phyloP scores from a whole-genome alignment of 2,888 invertebrate species.

The Parasteatoda lunata region DNA sequence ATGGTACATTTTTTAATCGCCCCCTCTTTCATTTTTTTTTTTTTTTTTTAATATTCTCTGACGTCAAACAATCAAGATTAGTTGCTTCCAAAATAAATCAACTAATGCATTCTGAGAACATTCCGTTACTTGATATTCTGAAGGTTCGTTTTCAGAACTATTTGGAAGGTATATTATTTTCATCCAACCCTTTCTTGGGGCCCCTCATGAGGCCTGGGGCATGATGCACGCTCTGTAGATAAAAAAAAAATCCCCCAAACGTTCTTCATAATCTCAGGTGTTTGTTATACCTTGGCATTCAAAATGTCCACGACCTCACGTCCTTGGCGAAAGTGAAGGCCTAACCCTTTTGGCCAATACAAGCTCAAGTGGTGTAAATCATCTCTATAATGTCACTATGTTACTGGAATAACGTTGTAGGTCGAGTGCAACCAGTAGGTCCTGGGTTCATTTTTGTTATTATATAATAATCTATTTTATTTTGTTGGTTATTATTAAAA shows the following conservation, averaged over 20 bases:
- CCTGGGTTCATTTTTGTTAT: no score
- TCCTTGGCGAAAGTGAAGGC: neutral
- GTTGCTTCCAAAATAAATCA: neutral
- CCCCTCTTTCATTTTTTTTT: no score
- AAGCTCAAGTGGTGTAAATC: neutral
- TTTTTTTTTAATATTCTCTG: no score
- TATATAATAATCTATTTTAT: no score
- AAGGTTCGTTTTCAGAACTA: neutral
- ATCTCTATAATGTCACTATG: neutral
- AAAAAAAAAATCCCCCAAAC: neutral
- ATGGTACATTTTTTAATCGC: no score
- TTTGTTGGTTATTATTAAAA: no score
- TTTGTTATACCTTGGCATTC: neutral
- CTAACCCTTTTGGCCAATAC: neutral
- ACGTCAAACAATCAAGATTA: neutral
- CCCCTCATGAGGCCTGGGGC: neutral
- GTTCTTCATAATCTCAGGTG: neutral
- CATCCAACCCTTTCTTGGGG: neutral
- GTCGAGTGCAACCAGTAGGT: no score
- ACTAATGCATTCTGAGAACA: neutral
- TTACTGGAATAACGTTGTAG: no score
- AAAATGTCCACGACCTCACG: neutral
- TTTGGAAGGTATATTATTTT: neutral
- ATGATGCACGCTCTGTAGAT: neutral
- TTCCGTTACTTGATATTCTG: slow-evolving; percentile 3